Conservation (phyloP, 2,888 invertebrate genomes). For the Rhabditoides inermis region DNA sequence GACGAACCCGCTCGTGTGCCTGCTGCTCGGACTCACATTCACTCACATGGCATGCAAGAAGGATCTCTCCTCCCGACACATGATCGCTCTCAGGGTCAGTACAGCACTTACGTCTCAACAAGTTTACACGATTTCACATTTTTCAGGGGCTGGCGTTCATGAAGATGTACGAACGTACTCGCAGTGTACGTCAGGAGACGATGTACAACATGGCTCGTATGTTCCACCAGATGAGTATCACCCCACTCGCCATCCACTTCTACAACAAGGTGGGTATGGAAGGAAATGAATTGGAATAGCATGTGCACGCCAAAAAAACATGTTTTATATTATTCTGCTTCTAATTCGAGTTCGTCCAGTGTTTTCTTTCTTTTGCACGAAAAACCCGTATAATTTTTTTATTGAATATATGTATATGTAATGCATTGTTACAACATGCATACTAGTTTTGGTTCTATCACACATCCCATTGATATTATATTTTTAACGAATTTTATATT, state of each 20-base stretch:
- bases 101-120: too few relatives aligned
- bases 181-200: slow-evolving; percentile 29
- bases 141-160: slow-evolving; percentile 43
- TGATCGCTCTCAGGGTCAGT: slow-evolving; percentile 35
- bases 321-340: too few relatives aligned
- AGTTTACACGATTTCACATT: background rate
- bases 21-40: slow-evolving; percentile 45
- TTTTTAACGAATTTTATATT: too few relatives aligned
- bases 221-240: slow-evolving; percentile 47
- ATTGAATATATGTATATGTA: too few relatives aligned
- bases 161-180: slow-evolving; percentile 33
- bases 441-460: too few relatives aligned
- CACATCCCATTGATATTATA: too few relatives aligned
- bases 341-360: too few relatives aligned
- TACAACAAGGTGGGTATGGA: slow-evolving; percentile 44
- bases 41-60: slow-evolving; percentile 50
- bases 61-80: slow-evolving; percentile 43
- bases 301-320: too few relatives aligned
- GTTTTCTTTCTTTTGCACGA: too few relatives aligned
- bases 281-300: too few relatives aligned
- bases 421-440: too few relatives aligned
- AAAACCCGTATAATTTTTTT: too few relatives aligned
- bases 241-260: slow-evolving; percentile 38
- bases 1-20: slow-evolving; percentile 35
- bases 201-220: slow-evolving; percentile 46